phyloP scores from a whole-genome alignment of 2,888 invertebrate genomes.

The Lycophotia porphyrea region DNA sequence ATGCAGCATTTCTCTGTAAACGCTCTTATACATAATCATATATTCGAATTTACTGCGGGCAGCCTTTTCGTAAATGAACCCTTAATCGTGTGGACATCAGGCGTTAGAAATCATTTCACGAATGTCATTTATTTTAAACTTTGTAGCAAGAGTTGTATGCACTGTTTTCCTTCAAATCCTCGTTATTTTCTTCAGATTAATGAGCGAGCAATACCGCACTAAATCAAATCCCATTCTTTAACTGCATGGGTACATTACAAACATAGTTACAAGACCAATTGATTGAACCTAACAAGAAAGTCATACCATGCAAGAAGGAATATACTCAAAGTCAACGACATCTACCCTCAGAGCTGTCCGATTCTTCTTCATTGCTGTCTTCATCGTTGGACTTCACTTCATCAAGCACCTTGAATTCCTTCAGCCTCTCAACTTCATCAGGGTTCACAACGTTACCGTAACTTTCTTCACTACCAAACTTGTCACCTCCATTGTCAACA shows the following conservation, averaged over 20 bases:
- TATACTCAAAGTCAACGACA: slow-evolving; percentile 40
- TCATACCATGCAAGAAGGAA: slow-evolving; percentile 52
- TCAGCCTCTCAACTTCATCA: slow-evolving; percentile 80
- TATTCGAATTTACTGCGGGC: background rate
- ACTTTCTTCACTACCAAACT: slow-evolving; percentile 65
- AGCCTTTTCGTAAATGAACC: background rate
- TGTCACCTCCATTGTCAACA: slow-evolving; percentile 55
- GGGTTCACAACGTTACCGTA: slow-evolving; percentile 75
- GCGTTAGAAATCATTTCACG: background rate
- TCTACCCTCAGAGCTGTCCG: slow-evolving; percentile 83
- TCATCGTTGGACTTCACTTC: slow-evolving; percentile 86
- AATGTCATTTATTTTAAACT: background rate
- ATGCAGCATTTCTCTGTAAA: background rate
- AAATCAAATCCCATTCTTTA: slow-evolving; percentile 5
- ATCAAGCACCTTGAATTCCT: slow-evolving; percentile 86
- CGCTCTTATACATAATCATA: background rate
- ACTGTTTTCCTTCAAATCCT: background rate
- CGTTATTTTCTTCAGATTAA: background rate
- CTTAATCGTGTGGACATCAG: background rate
- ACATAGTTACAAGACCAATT: slow-evolving; percentile 1
- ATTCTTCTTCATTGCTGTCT: slow-evolving; percentile 82
- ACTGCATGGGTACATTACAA: background rate
- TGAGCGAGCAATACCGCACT: background rate
- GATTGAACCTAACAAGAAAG: background rate
- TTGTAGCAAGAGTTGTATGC: background rate